These are phyloP conservation scores for Iguana delicatissima DNA, from an alignment of 2,797 vertebrate species.

Conservation along the genomic window DNA sequence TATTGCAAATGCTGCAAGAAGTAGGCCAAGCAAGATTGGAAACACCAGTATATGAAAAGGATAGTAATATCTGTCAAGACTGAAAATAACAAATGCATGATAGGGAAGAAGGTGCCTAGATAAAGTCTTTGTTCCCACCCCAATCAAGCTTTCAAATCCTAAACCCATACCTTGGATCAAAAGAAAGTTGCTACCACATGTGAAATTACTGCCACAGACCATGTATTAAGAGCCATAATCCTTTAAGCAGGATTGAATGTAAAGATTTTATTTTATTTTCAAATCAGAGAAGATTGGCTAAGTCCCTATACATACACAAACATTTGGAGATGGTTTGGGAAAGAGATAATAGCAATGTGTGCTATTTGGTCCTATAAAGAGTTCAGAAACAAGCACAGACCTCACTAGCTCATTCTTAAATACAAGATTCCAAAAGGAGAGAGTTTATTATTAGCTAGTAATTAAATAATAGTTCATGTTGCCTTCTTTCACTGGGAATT, in stretches of 20 bases:
- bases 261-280: constrained; percentile 40
- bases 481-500: constrained; percentile 87
- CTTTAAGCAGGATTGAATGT: constrained; percentile 40
- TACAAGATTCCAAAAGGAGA: constrained; percentile 71
- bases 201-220: constrained; percentile 30
- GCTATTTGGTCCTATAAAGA: constrained; percentile 48
- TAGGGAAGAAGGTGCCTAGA: constrained; percentile 37
- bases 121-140: background rate
- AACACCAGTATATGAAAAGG: constrained; percentile 25
- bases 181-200: constrained; percentile 17
- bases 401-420: constrained; percentile 45
- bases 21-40: constrained; percentile 14
- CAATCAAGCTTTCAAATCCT: constrained; percentile 49
- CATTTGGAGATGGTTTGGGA: constrained; percentile 19
- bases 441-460: constrained; percentile 87
- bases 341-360: constrained; percentile 42
- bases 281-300: constrained; percentile 40
- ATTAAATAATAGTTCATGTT: constrained; percentile 95
- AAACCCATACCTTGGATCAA: constrained; percentile 31
- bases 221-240: constrained; percentile 10
- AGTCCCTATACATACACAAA: constrained; percentile 11
- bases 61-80: background rate
- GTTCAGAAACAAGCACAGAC: constrained; percentile 54
- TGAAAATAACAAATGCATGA: constrained; percentile 7
- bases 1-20: constrained; percentile 9